These are phyloP conservation scores for Elysia chlorotica DNA, from an alignment of 1,140 invertebrate species.

Conservation along the genomic window DNA sequence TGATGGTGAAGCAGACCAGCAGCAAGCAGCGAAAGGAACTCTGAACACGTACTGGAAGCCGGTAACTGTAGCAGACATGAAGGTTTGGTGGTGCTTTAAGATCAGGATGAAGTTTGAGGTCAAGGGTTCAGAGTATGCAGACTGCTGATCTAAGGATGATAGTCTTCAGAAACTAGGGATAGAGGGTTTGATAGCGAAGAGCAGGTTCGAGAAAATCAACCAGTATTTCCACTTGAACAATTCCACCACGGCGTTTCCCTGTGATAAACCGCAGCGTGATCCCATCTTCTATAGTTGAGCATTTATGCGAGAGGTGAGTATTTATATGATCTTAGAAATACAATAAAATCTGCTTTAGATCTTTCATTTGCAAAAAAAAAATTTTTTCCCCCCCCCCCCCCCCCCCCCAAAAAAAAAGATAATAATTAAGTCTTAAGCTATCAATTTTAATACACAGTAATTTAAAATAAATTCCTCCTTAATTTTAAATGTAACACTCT, in stretches of 20 bases:
- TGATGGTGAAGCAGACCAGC: not conserved
- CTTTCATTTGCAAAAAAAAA: too few species aligned
- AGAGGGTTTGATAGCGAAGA: conserved; percentile 18
- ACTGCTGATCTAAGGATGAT: conserved; percentile 24
- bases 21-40: not conserved
- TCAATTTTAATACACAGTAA: too few species aligned
- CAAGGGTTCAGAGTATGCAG: conserved; percentile 1
- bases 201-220: conserved; percentile 29
- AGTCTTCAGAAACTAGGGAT: conserved; percentile 19
- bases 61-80: not conserved
- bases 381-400: too few species aligned
- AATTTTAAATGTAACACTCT: too few species aligned
- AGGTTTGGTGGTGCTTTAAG: not conserved
- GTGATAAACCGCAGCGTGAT: conserved; percentile 20
- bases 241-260: not conserved
- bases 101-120: conserved; percentile 14
- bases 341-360: too few species aligned
- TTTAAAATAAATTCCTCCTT: too few species aligned
- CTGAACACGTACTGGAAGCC: not conserved
- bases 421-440: too few species aligned
- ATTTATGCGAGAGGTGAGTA: too few species aligned
- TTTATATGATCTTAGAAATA: too few species aligned
- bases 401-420: too few species aligned
- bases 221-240: conserved; percentile 34
- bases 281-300: conserved; percentile 27